Evolutionary conservation across 2,113 vertebrate species (phyloP).

Genomic region (Physeter macrocephalus): DNA sequence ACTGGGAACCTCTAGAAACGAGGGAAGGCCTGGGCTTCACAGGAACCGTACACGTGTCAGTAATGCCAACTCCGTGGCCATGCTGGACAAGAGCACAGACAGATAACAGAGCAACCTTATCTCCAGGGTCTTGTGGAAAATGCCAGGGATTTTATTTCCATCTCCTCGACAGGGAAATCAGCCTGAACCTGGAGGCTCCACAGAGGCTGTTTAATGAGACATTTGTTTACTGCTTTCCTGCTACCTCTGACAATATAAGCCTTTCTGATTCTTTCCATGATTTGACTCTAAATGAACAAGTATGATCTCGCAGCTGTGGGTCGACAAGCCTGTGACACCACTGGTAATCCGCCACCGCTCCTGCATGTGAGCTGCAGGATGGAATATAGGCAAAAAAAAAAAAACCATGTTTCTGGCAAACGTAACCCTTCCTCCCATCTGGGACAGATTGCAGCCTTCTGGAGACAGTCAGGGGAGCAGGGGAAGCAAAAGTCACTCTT

Average conservation of each 20-base stretch:
- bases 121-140: background rate
- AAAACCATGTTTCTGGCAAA: background rate
- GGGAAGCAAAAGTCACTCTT: background rate
- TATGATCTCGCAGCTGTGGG: background rate
- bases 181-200: slow-evolving; percentile 16
- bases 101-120: background rate
- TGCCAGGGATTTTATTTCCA: background rate
- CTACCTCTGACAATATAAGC: slow-evolving; percentile 44
- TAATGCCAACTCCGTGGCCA: background rate
- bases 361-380: background rate
- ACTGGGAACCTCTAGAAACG: background rate
- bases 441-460: background rate
- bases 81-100: background rate
- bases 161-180: background rate
- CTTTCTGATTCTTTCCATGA: slow-evolving; percentile 42
- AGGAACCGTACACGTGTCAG: background rate
- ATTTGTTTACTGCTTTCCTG: slow-evolving; percentile 50
- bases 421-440: background rate
- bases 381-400: background rate
- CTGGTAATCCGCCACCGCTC: background rate
- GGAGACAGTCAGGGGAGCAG: background rate
- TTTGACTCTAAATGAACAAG: slow-evolving; percentile 50
- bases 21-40: background rate
- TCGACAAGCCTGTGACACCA: accelerated
- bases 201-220: slow-evolving; percentile 45